These are phyloP conservation scores for Listrodromus nycthemerus DNA, from an alignment of 2,888 invertebrate genomes.

Conservation along the genomic window DNA sequence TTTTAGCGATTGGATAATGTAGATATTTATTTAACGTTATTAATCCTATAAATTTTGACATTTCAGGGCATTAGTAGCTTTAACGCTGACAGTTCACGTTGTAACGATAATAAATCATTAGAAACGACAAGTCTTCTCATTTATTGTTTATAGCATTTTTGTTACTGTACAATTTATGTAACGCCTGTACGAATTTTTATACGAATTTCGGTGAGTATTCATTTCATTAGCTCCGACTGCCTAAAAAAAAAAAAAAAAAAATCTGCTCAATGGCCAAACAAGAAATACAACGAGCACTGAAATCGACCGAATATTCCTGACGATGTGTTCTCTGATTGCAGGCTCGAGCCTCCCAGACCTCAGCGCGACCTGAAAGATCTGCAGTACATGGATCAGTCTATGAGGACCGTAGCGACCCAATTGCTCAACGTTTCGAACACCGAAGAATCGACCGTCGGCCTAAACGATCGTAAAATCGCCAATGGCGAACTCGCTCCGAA, in stretches of 20 bases:
- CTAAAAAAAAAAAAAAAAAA: conserved; percentile 12
- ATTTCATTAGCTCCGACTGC: conserved; percentile 9
- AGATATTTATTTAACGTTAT: conserved; percentile 20
- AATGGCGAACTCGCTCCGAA: conserved; percentile 55
- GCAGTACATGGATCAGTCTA: conserved; percentile 80
- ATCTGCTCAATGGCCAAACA: background rate
- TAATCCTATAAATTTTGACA: conserved; percentile 57
- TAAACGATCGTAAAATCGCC: conserved; percentile 47
- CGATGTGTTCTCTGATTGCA: conserved; percentile 58
- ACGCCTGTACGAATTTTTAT: background rate
- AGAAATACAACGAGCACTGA: conserved; percentile 28
- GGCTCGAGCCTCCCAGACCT: conserved; percentile 65
- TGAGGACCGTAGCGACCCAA: conserved; percentile 83
- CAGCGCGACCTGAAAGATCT: conserved; percentile 78
- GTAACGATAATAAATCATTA: conserved; percentile 76
- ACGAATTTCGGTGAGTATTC: conserved; percentile 39
- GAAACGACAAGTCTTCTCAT: conserved; percentile 69
- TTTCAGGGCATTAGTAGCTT: conserved; percentile 73
- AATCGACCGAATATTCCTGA: conserved; percentile 10
- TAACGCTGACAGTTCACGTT: conserved; percentile 59
- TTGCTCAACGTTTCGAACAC: conserved; percentile 78
- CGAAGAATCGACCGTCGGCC: conserved; percentile 57
- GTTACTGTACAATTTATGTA: conserved; percentile 21
- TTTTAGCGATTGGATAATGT: conserved; percentile 24
- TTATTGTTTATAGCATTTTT: conserved; percentile 41